phyloP scores from a whole-genome alignment of 1,140 invertebrate species.

The Penaeus vannamei region DNA sequence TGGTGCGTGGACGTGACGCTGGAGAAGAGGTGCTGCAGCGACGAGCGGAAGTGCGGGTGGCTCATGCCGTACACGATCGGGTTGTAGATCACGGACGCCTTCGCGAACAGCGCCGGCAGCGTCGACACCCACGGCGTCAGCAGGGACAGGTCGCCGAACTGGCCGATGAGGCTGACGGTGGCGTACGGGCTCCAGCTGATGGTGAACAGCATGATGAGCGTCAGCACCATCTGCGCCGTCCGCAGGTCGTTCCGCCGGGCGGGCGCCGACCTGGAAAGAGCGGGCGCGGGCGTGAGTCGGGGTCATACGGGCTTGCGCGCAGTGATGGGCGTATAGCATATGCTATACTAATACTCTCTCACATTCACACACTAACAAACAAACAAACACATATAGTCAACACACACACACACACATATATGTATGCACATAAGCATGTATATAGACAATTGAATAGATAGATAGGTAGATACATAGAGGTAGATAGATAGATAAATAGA shows the following conservation, averaged over 20 bases:
- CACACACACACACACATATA: too few relatives aligned
- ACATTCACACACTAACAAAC: too few relatives aligned
- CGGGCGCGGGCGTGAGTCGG: not conserved
- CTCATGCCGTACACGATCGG: conserved; percentile 69
- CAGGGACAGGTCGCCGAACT: conserved; percentile 71
- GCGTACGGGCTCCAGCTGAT: conserved; percentile 76
- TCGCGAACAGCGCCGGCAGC: conserved; percentile 73
- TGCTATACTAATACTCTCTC: too few relatives aligned
- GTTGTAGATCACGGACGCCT: conserved; percentile 73
- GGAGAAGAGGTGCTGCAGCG: conserved; percentile 72
- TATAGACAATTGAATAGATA: too few relatives aligned
- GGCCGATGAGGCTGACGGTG: conserved; percentile 74
- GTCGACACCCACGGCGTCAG: conserved; percentile 71
- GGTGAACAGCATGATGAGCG: conserved; percentile 73
- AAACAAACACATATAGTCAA: too few relatives aligned
- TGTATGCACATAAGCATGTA: too few relatives aligned
- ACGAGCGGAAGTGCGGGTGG: conserved; percentile 79
- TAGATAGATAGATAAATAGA: too few relatives aligned
- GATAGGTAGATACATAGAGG: too few relatives aligned
- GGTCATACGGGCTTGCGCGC: too few relatives aligned
- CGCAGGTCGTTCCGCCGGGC: conserved; percentile 59
- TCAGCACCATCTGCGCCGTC: conserved; percentile 74
- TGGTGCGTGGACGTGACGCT: conserved; percentile 42
- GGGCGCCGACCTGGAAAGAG: conserved; percentile 17
- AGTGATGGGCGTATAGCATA: too few relatives aligned